phyloP scores from a whole-genome alignment of 2,797 vertebrate genomes.

The Siniperca scherzeri region DNA sequence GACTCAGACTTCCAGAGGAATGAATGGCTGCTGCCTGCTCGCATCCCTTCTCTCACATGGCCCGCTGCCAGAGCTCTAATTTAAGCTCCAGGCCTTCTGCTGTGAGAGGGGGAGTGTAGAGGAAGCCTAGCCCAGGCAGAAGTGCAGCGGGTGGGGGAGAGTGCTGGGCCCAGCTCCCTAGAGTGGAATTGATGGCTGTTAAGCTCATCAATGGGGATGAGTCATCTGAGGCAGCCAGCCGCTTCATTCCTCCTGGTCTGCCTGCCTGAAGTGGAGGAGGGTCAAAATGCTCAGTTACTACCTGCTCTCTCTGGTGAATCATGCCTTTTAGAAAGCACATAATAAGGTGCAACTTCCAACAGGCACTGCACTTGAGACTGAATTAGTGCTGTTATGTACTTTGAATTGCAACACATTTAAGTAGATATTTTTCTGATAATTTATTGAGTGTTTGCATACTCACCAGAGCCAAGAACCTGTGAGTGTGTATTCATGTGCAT shows the following conservation, averaged over 20 bases:
- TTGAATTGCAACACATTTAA: conserved; percentile 17
- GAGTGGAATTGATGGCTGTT: conserved; percentile 84
- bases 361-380: conserved; percentile 14
- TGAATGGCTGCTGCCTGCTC: conserved; percentile 80
- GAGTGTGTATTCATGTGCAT: conserved; percentile 21
- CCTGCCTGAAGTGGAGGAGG: conserved; percentile 68
- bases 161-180: conserved; percentile 67
- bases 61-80: conserved; percentile 82
- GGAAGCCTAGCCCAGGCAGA: conserved; percentile 75
- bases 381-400: conserved; percentile 8
- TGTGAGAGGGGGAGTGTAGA: conserved; percentile 72
- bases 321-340: conserved; percentile 39
- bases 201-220: conserved; percentile 85
- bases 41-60: conserved; percentile 73
- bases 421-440: conserved; percentile 22
- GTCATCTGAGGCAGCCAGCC: conserved; percentile 81
- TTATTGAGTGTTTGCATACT: conserved; percentile 45
- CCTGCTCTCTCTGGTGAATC: conserved; percentile 57
- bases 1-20: conserved; percentile 77
- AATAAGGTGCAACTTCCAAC: conserved; percentile 22
- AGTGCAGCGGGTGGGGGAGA: conserved; percentile 65
- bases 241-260: conserved; percentile 75
- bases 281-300: conserved; percentile 68
- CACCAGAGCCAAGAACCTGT: conserved; percentile 17
- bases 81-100: conserved; percentile 82